Base-by-base conservation (phyloP, 2,797 vertebrate species). In the Phrynocephalus vlangalii region DNA sequence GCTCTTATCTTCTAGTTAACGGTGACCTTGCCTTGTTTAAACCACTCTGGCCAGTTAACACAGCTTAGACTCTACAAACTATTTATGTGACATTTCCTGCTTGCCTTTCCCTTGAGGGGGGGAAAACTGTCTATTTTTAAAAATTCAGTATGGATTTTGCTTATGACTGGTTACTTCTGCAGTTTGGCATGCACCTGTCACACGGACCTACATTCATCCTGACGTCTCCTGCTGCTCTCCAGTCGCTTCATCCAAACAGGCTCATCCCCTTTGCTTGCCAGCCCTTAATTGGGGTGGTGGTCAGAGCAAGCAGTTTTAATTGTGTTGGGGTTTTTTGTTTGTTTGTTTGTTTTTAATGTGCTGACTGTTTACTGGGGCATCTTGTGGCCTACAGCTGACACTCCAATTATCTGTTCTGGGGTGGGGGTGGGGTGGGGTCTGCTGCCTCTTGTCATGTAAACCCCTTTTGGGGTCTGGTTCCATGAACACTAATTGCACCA, bases 81-180 rank as follows among this genome's bases (percentile, higher is more conserved):
- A 75, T 88, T 88, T 81, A 81, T 88, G 83, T 88, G 87, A 81
- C 71, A 38, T 85, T 84, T 81, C 52, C 83, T 68, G 24, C 83
- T 70, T 71, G 38, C 76, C 30, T 30, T 84, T 72, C 60, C 44
- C 87, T 52, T 24, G 78, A 48, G 73, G 71, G 73, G 73, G 9
- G 44, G 44, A 13, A 50, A 18, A 28, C n/a, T 50, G 48, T 38
- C 56, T 30, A 44, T 78, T 88, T 84, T 72, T 83, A 16, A 33
- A 66, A 76, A 67, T 68, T 26, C 11, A 56, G 7, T 66, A 38
- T 13, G 67, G 73, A 77, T 81, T 63, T 56, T 50, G 48, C 63
- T 50, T 28, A 28, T 3, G 5, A 71, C 82, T 63, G 66, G 82
- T 60, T 63, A 80, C 60, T 33, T 75, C 86, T 84, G 50, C 78